Evolutionary conservation across 2,888 invertebrate genomes (phyloP), one percentile per base, ranked within the genome.

Genomic region (Nebria brevicollis): DNA sequence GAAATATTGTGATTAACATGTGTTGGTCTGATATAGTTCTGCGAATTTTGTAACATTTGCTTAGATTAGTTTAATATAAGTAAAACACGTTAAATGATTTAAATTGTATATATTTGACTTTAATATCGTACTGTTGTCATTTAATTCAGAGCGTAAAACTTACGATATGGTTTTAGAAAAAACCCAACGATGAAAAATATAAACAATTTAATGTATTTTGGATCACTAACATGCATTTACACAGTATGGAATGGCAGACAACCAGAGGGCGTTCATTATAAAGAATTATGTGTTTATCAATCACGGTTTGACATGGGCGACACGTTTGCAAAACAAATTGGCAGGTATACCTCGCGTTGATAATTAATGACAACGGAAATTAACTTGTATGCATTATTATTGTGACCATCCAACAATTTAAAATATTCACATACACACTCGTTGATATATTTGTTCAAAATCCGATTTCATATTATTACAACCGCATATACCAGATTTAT

Each of bases 231-330:
- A 79, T 79, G 74, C 79, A 68, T 79, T 79, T 79, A 79, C 79
- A 79, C 68, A 73, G 66, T 73, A 54, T 75, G 43, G 66, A 68
- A 8, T 42, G 41, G 73, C 26, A 42, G 41, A 42, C 2, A 15
- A 65, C 75, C 68, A 6, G 68, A 68, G 65, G 15, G 20, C 80
- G 80, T 80, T 80, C 80, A 80, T 80, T 80, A 80, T 80, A 80
- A 80, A 80, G 80, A 80, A 80, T 80, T 80, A 80, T 80, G 80
- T 65, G 75, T 75, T 80, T 80, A 80, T 80, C 80, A 80, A 75
- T 80, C 80, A 80, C 75, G 64, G 80, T 54, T 70, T 75, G 80
- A 75, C 79, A 72, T 42, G 43, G 72, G 66, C 34, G 42, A 15
- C 79, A 8, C 65, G 54, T 43, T 64, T 43, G 54, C 54, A 72